Evolutionary conservation across 1,140 invertebrate species (phyloP).

Genomic region (Fopius arisanus): DNA sequence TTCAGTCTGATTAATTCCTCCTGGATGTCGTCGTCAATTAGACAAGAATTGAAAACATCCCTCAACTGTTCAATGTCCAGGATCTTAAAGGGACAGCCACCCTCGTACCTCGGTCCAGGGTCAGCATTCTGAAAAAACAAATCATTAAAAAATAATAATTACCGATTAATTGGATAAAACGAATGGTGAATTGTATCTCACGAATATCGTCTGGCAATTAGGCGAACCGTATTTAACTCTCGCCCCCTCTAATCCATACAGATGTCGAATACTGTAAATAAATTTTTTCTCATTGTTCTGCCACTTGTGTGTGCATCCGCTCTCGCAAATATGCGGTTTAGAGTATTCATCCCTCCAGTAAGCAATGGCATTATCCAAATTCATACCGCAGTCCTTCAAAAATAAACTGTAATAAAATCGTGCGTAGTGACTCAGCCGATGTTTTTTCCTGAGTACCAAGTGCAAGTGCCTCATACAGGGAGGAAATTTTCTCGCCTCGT

Average conservation of each 20-base stretch:
- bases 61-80: slow-evolving; percentile 64
- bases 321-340: slow-evolving; percentile 61
- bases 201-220: slow-evolving; percentile 67
- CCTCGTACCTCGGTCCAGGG: slow-evolving; percentile 65
- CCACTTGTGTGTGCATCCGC: slow-evolving; percentile 71
- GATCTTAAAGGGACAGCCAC: slow-evolving; percentile 70
- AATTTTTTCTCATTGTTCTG: slow-evolving; percentile 71
- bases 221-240: slow-evolving; percentile 69
- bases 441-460: slow-evolving; percentile 67
- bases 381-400: slow-evolving; percentile 76
- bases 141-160: neutral
- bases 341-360: slow-evolving; percentile 76
- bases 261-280: slow-evolving; percentile 75
- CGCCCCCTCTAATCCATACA: slow-evolving; percentile 77
- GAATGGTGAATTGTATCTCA: slow-evolving; percentile 35
- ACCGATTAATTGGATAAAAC: slow-evolving; percentile 1
- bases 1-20: slow-evolving; percentile 37
- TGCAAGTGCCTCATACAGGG: slow-evolving; percentile 81
- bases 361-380: slow-evolving; percentile 69
- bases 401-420: slow-evolving; percentile 76
- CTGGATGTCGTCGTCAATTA: slow-evolving; percentile 42
- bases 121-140: slow-evolving; percentile 45
- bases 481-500: slow-evolving; percentile 71
- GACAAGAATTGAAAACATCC: slow-evolving; percentile 56
- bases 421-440: slow-evolving; percentile 78